These are phyloP conservation scores for Peromyscus attwateri DNA, from an alignment of 2,797 vertebrate species.

Conservation along the genomic window DNA sequence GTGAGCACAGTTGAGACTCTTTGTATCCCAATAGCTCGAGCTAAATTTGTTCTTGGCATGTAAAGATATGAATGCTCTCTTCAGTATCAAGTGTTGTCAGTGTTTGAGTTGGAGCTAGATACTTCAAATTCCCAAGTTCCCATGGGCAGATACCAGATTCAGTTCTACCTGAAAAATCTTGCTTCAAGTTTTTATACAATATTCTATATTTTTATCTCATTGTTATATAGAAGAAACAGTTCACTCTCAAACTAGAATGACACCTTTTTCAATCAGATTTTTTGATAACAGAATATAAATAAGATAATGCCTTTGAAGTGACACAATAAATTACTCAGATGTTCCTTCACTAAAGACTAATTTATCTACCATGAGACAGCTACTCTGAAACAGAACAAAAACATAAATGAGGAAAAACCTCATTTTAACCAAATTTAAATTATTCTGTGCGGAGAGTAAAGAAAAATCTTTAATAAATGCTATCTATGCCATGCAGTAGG, in stretches of 20 bases:
- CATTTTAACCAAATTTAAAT: no score
- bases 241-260: no score
- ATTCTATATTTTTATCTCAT: conserved; percentile 49
- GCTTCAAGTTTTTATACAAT: conserved; percentile 23
- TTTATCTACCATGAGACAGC: background rate
- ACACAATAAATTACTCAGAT: background rate
- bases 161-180: conserved; percentile 24
- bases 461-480: no score
- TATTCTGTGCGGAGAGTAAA: no score
- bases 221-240: background rate
- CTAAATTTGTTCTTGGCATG: conserved; percentile 71
- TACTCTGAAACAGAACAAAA: background rate
- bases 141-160: conserved; percentile 7
- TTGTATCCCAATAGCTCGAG: conserved; percentile 5
- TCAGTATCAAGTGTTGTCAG: conserved; percentile 63
- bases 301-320: background rate
- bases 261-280: no score
- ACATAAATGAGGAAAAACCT: no score
- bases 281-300: background rate
- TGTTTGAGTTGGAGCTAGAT: conserved; percentile 45
- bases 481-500: no score
- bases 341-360: background rate
- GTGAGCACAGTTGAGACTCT: background rate
- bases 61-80: conserved; percentile 54
- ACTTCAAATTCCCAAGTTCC: conserved; percentile 37